Conservation (phyloP, 92 coral and sea anemone species). For the Phymanthus crucifer region DNA sequence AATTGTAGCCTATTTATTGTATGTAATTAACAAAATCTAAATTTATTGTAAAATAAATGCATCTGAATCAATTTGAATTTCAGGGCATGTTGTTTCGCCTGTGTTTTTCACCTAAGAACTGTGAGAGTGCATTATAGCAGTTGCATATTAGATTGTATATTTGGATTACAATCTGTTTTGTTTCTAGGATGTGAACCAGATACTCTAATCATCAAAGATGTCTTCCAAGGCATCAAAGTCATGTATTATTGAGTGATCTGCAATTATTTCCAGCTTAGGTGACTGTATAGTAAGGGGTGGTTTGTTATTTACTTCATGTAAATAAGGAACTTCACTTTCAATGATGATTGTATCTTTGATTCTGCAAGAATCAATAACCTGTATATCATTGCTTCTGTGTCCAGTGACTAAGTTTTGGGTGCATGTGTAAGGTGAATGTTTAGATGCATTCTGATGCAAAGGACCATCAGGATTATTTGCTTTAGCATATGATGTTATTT, state of each 20-base stretch:
- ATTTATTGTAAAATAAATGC: too few species aligned
- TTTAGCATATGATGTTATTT: not conserved
- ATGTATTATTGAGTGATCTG: not conserved
- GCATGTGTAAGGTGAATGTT: not conserved
- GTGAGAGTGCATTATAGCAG: too few species aligned
- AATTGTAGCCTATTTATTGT: not conserved
- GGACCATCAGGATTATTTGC: not conserved
- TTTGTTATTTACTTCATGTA: not conserved
- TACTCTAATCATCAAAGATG: slow-evolving; percentile 6
- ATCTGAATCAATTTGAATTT: too few species aligned
- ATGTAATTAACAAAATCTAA: not conserved
- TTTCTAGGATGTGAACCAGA: not conserved
- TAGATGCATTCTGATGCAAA: not conserved
- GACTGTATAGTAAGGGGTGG: not conserved
- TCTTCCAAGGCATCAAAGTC: slow-evolving; percentile 55
- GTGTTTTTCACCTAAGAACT: too few species aligned
- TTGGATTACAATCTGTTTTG: too few species aligned
- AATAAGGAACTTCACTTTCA: not conserved
- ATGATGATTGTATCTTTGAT: not conserved
- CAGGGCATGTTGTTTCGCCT: too few species aligned
- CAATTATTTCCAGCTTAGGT: not conserved
- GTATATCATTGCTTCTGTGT: not conserved
- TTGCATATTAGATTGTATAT: too few species aligned
- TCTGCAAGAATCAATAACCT: not conserved
- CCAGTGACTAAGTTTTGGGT: not conserved